Evolutionary conservation across 2,113 vertebrate genomes (phyloP).

Genomic region (Andinoacara biseriatus): DNA sequence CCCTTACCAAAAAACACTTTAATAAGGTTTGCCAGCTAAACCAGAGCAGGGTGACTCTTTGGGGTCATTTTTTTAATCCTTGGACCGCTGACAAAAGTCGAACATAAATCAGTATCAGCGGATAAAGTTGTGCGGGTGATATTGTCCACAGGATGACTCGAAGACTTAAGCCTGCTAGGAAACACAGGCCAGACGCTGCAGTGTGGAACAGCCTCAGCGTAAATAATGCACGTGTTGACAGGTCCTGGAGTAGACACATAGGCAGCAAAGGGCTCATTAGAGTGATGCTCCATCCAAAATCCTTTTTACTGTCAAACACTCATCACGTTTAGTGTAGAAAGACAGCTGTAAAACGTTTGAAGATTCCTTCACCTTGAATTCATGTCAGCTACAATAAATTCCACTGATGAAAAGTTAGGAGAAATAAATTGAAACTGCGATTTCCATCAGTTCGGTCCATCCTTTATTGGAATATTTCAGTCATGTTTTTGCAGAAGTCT

Average conservation of each 20-base stretch:
- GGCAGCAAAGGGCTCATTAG: conserved; percentile 13
- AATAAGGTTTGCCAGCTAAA: conserved; percentile 71
- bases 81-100: conserved; percentile 48
- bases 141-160: conserved; percentile 41
- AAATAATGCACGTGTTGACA: conserved; percentile 70
- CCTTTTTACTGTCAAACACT: neutral
- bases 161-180: conserved; percentile 28
- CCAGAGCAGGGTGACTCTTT: conserved; percentile 41
- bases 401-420: neutral
- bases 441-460: neutral
- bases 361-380: conserved; percentile 4
- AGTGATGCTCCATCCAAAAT: conserved; percentile 9
- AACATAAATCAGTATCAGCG: conserved; percentile 64
- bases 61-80: conserved; percentile 50
- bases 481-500: neutral
- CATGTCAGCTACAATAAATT: conserved; percentile 12
- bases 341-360: neutral
- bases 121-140: conserved; percentile 40
- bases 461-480: neutral
- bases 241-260: conserved; percentile 41
- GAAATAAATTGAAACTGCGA: neutral
- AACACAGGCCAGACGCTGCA: conserved; percentile 50
- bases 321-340: neutral
- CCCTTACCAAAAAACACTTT: conserved; percentile 69
- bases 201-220: conserved; percentile 54